Conservation (phyloP, 2,797 vertebrate genomes). For the Podarcis lilfordi region DNA sequence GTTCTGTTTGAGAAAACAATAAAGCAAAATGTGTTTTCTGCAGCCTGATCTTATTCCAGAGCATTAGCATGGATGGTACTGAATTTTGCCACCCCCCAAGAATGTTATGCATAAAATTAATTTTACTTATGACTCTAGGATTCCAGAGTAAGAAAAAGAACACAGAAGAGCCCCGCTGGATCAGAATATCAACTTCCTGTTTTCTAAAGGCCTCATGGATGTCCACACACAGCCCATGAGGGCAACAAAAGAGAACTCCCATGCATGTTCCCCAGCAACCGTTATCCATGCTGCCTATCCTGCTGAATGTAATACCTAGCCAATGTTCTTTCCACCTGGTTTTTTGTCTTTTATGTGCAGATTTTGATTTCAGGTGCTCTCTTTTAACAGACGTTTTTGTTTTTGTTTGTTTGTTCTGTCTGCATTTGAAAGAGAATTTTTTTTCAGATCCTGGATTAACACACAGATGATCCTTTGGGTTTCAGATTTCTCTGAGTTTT, state of each 20-base stretch:
- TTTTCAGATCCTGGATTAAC: no score
- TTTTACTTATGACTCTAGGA: background rate
- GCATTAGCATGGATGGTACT: background rate
- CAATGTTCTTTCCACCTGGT: no score
- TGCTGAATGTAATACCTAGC: background rate
- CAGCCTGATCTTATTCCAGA: background rate
- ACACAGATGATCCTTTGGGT: no score
- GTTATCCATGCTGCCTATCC: background rate
- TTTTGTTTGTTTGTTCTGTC: no score
- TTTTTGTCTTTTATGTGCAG: no score
- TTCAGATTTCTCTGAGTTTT: no score
- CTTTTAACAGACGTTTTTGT: no score
- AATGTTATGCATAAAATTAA: background rate
- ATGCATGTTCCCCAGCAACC: background rate
- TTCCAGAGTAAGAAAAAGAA: background rate
- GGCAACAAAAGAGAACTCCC: background rate
- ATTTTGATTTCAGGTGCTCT: no score
- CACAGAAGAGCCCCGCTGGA: background rate
- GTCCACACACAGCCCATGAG: no score
- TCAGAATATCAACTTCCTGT: background rate
- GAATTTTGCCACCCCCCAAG: accelerated
- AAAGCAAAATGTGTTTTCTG: background rate
- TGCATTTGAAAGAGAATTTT: no score
- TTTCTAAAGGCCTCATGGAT: background rate
- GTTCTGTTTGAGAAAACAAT: slow-evolving; percentile 63